These are phyloP conservation scores for Dicerorhinus sumatrensis DNA, from an alignment of 2,113 vertebrate genomes.

Conservation along the genomic window DNA sequence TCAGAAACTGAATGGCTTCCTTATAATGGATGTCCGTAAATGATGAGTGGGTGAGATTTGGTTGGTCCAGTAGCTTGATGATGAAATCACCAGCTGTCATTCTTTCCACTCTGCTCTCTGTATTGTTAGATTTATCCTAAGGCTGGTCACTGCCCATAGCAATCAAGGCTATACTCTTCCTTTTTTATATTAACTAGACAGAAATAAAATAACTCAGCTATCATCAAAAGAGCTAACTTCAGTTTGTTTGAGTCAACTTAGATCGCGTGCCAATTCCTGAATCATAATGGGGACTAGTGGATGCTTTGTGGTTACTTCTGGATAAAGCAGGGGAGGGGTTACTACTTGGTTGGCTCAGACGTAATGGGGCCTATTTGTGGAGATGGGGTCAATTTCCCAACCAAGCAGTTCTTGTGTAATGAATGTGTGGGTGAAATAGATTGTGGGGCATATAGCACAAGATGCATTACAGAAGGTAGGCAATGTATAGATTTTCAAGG, in stretches of 20 bases:
- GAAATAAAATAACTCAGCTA: not conserved
- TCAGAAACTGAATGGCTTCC: not conserved
- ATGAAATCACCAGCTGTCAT: not conserved
- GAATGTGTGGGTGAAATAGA: not conserved
- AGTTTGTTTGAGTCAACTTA: not conserved
- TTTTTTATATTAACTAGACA: not conserved
- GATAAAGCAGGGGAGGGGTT: not conserved
- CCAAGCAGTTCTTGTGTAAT: not conserved
- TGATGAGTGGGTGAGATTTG: not conserved
- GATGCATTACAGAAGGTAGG: not conserved
- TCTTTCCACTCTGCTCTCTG: not conserved
- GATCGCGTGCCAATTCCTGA: not conserved
- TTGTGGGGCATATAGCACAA: not conserved
- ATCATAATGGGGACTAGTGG: not conserved
- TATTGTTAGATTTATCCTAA: not conserved
- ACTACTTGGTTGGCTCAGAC: not conserved
- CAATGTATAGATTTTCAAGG: not conserved
- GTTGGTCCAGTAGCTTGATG: not conserved
- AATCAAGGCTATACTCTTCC: not conserved
- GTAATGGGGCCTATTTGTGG: not conserved
- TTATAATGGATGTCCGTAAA: not conserved
- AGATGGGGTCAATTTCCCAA: not conserved
- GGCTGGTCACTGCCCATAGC: not conserved
- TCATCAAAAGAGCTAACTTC: not conserved
- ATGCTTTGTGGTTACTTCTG: not conserved